Base-by-base conservation (phyloP, 2,888 invertebrate genomes). In the Punctoribates punctum region DNA sequence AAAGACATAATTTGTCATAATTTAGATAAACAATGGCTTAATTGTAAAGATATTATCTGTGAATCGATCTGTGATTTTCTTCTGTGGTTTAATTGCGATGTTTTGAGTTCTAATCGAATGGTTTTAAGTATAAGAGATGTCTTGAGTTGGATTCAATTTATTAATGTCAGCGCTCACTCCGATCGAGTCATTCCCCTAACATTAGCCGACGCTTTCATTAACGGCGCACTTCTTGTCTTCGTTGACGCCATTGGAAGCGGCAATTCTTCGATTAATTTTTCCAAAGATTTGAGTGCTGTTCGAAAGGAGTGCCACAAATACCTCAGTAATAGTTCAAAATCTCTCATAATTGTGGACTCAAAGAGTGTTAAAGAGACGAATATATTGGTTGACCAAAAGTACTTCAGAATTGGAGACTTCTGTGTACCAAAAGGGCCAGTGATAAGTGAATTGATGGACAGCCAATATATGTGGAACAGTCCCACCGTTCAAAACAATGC, bases 71-170 rank as follows among this genome's bases (percentile, higher is more conserved):
- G 95, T 81, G 89, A 91, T 79, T 94, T 96, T 81, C 87, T 93
- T 0, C 87, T 90, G 38, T 92, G 91, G 90, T 88, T 96, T 79
- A 27, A 75, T 48, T 51, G 25, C 6, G 15, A 29, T 29, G 48
- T 65, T 48, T 27, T 51, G 65, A 42, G 76, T 73, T 29, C 54
- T 74, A 79, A 78, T 78, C 85, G 92, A 81, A 90, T 91, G 79
- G 90, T 90, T 5, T 88, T 94, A 77, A 97, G 94, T 80, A 91
- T 97, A 78, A 88, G 98, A 81, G 97, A 98, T 84, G 87, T 96
- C 77, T 85, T 97, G 29, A 91, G 93, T 0, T 98, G 97, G 97
- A 91, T 94, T 0, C 86, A 90, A 79, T 98, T 96, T 83, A 90
- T 97, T 78, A 94, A 95, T 83, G 83, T 83, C 15, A 88, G 88